These are phyloP conservation scores for Orthosia gracilis DNA, from an alignment of 2,888 invertebrate species.

Conservation along the genomic window DNA sequence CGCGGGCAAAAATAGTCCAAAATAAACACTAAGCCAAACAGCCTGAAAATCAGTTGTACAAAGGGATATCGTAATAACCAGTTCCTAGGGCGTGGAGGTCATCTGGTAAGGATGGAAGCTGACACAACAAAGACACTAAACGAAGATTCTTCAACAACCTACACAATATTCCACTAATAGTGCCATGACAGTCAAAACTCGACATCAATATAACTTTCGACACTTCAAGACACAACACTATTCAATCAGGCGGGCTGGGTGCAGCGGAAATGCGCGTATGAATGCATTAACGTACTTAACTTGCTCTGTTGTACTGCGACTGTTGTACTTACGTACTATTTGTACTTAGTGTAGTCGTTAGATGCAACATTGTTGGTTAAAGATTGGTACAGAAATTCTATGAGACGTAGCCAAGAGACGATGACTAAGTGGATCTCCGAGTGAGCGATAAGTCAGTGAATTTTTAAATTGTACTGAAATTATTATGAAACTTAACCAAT, in stretches of 20 bases:
- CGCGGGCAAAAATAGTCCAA: too few species aligned
- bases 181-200: neutral
- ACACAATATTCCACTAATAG: too few species aligned
- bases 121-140: too few species aligned
- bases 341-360: neutral
- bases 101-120: too few species aligned
- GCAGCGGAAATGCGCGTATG: conserved; percentile 82
- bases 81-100: too few species aligned
- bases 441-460: too few species aligned
- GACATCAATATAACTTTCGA: conserved; percentile 9
- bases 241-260: conserved; percentile 68
- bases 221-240: conserved; percentile 68
- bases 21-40: too few species aligned
- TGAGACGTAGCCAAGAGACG: neutral
- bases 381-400: neutral
- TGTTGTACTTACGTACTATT: conserved; percentile 6
- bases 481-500: neutral
- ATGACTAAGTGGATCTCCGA: neutral
- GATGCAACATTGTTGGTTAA: conserved; percentile 16
- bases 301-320: conserved; percentile 32
- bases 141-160: too few species aligned
- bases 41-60: too few species aligned
- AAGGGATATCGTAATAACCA: too few species aligned
- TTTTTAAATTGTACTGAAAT: neutral
- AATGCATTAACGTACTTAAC: conserved; percentile 77